These are phyloP conservation scores for Lepidurus couesii DNA, from an alignment of 1,140 invertebrate genomes.

Conservation along the genomic window DNA sequence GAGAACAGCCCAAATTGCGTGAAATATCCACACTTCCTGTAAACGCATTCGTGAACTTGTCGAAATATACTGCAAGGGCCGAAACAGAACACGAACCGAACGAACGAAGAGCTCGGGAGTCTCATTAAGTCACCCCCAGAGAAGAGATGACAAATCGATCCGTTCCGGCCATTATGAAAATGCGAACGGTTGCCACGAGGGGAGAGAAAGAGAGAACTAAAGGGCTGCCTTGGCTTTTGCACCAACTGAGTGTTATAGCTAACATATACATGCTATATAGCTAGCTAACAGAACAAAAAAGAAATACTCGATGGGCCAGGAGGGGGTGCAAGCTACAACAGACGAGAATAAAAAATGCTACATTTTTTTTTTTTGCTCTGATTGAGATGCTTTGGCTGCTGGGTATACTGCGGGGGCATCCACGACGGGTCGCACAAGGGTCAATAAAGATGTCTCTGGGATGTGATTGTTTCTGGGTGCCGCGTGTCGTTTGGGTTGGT, in stretches of 20 bases:
- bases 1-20: not conserved
- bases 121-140: conserved; percentile 6
- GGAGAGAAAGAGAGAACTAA: not conserved
- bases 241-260: not conserved
- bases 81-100: not conserved
- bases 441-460: conserved; percentile 18
- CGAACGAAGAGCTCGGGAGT: not conserved
- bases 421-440: conserved; percentile 6
- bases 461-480: conserved; percentile 18
- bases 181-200: conserved; percentile 27
- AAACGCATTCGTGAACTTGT: not conserved
- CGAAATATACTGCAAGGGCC: not conserved
- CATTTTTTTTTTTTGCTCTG: conserved; percentile 23
- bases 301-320: not conserved
- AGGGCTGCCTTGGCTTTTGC: conserved; percentile 9
- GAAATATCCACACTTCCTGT: not conserved
- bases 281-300: not conserved
- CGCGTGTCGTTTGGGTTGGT: conserved; percentile 1
- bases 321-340: not conserved
- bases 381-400: conserved; percentile 11
- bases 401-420: not conserved
- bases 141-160: conserved; percentile 33
- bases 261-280: not conserved
- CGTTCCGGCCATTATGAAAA: conserved; percentile 34
- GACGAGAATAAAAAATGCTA: not conserved